A percentile compares a stretch with the other conserved stretches of the same genome.
phyloP scores from a whole-genome alignment of 1,140 invertebrate genomes.

The Adelges cooleyi region DNA sequence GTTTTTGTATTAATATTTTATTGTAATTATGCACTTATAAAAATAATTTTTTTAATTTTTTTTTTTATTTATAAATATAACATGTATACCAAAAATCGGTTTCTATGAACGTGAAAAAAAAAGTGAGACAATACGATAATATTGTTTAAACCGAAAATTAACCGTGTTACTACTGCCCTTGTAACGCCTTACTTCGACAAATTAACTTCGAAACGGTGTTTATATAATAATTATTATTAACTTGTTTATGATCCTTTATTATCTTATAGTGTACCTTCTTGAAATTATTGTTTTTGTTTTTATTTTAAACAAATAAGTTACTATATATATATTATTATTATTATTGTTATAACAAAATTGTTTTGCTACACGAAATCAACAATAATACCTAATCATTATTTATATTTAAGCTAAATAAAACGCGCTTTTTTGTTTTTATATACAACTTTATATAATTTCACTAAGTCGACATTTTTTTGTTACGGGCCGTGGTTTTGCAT shows the following conservation, averaged over 20 bases:
- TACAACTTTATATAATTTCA: slow-evolving; percentile 2
- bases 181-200: background rate
- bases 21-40: slow-evolving; percentile 27
- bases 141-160: slow-evolving; percentile 13
- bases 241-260: slow-evolving; percentile 22
- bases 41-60: slow-evolving; percentile 8
- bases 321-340: background rate
- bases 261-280: slow-evolving; percentile 14
- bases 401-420: slow-evolving; percentile 22
- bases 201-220: background rate
- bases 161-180: slow-evolving; percentile 16
- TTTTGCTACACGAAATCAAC: slow-evolving; percentile 16
- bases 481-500: too few relatives aligned
- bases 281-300: slow-evolving; percentile 20
- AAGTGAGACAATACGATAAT: slow-evolving; percentile 16
- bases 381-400: slow-evolving; percentile 23
- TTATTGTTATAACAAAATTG: slow-evolving; percentile 22
- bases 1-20: slow-evolving; percentile 28
- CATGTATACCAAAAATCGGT: slow-evolving; percentile 9
- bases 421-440: slow-evolving; percentile 17
- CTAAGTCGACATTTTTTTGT: too few relatives aligned
- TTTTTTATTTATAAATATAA: slow-evolving; percentile 6
- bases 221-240: slow-evolving; percentile 13
- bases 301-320: slow-evolving; percentile 3
- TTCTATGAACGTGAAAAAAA: slow-evolving; percentile 13